Evolutionary conservation across 1,140 invertebrate species (phyloP), one percentile per base, ranked within the genome.

Genomic region (Zaprionus taronus): DNA sequence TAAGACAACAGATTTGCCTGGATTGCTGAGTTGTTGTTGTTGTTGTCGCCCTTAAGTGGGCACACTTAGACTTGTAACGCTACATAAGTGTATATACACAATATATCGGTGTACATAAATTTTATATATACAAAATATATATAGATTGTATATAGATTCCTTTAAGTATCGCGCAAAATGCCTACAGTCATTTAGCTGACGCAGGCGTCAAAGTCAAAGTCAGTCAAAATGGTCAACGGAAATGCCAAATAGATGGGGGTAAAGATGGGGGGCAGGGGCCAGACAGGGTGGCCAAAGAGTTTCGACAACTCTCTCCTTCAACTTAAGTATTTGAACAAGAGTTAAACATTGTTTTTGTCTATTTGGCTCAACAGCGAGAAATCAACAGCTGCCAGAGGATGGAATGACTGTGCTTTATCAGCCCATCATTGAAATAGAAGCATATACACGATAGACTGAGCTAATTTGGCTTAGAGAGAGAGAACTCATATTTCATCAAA

Each of bases 1-100:
- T 87, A 89, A 89, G 84, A 83, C 84, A 87, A 87, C 84, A 89
- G 83, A 89, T 89, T 87, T 87, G 36, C 70, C 67, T 67, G 49
- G 67, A 61, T 68, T 47, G 55, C 38, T 68, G 47, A 5, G 62
- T 66, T 77, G 72, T 22, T 22, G 24, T 26, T 26, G 24, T 17
- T 20, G 24, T 34, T 44, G 36, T 2, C 15, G 36, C 4, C 15
- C 28, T 57, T 44, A 57, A 31, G 24, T 56, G 36, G 36, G 36
- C 36, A 62, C 12, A 22, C 26, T 36, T 56, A 28, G 17, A 56
- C 22, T 14, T 65, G 22, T 41, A 41, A 66, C 14, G 36, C 14
- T 58, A 31, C 15, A 34, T 12, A 24, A 51, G 47, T 51, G 7
- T 47, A 51, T 51, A 22, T 14, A 4, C 6, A 17, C 41, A 47